Conservation (phyloP, 2,797 vertebrate species). For the Hydrocynus forskahlii region DNA sequence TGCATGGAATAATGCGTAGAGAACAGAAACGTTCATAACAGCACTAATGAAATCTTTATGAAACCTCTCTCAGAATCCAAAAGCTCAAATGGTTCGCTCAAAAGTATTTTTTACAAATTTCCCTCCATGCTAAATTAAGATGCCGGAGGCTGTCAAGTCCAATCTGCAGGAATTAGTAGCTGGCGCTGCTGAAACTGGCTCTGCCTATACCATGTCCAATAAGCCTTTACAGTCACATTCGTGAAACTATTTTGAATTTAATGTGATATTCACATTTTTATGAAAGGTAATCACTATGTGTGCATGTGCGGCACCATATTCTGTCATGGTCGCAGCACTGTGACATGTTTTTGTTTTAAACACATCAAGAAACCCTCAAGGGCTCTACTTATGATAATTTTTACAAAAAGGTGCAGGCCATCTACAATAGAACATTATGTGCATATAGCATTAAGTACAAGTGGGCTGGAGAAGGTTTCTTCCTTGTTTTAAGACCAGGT, state of each 20-base stretch:
- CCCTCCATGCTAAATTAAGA: constrained; percentile 42
- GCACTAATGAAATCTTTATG: constrained; percentile 49
- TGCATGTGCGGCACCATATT: background rate
- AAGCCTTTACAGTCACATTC: constrained; percentile 29
- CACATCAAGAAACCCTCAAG: background rate
- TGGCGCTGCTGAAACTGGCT: constrained; percentile 23
- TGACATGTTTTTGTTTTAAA: constrained; percentile 17
- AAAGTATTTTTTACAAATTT: constrained; percentile 16
- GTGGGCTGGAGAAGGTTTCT: too few species aligned
- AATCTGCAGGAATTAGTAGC: constrained; percentile 26
- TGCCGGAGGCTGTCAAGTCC: constrained; percentile 38
- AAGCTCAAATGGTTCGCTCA: constrained; percentile 29
- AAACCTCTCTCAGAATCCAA: constrained; percentile 26
- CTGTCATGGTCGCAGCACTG: constrained; percentile 8
- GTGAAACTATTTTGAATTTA: constrained; percentile 29
- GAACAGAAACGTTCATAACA: constrained; percentile 35
- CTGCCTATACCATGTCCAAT: constrained; percentile 23
- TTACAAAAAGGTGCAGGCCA: too few species aligned
- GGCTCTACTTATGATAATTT: background rate
- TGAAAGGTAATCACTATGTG: constrained; percentile 8
- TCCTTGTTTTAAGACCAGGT: too few species aligned
- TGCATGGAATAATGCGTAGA: constrained; percentile 40
- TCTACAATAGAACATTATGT: too few species aligned
- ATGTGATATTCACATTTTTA: constrained; percentile 29
- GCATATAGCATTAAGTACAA: too few species aligned